Conservation (phyloP, 2,113 vertebrate species). For the Ornithorhynchus anatinus region DNA sequence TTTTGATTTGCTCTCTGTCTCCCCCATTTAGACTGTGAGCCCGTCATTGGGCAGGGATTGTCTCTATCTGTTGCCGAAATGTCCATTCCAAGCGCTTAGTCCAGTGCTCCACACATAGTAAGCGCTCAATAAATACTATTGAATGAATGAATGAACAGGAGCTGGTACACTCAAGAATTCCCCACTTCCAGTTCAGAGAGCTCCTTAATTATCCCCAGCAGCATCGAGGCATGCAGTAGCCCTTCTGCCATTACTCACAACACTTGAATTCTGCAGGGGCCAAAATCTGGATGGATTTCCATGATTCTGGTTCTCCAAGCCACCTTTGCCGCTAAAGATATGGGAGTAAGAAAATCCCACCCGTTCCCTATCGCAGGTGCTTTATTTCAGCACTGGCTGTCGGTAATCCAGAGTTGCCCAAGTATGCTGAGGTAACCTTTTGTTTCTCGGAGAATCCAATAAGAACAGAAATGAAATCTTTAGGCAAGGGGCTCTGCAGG, state of each 20-base stretch:
- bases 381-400: not conserved
- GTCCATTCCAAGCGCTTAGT: too few relatives aligned
- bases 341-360: not conserved
- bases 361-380: not conserved
- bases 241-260: not conserved
- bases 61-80: too few relatives aligned
- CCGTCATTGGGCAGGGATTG: too few relatives aligned
- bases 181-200: fast-evolving
- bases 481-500: not conserved
- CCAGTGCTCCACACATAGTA: too few relatives aligned
- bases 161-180: not conserved
- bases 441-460: not conserved
- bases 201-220: fast-evolving
- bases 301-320: not conserved
- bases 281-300: not conserved
- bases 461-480: not conserved
- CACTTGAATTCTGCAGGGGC: not conserved
- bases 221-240: not conserved
- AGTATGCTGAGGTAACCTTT: not conserved
- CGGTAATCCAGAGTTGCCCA: not conserved
- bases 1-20: too few relatives aligned
- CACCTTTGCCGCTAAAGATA: not conserved
- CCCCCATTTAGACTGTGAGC: too few relatives aligned
- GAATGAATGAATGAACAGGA: not conserved
- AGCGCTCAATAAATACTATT: too few relatives aligned